These are phyloP conservation scores for Schrankia costaestrigalis DNA, from an alignment of 2,888 invertebrate genomes.

Conservation along the genomic window DNA sequence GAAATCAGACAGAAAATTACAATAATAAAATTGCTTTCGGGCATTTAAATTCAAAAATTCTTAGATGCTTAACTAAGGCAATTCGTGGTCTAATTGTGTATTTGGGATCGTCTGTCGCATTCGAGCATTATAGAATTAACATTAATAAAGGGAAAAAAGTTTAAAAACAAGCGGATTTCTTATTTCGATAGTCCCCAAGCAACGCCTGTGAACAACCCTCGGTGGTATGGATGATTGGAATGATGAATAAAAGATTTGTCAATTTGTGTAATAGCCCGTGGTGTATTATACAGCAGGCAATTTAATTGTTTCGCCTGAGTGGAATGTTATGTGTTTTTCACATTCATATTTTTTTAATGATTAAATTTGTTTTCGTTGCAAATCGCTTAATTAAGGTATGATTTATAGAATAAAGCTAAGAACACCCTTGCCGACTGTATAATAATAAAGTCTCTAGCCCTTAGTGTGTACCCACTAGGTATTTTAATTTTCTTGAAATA, in stretches of 20 bases:
- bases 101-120: constrained; percentile 34
- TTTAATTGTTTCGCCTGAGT: constrained; percentile 42
- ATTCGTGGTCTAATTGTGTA: constrained; percentile 56
- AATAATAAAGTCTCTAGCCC: too few relatives aligned
- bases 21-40: background rate
- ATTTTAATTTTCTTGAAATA: too few relatives aligned
- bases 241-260: constrained; percentile 76
- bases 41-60: constrained; percentile 17
- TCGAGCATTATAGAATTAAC: constrained; percentile 21
- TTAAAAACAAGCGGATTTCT: constrained; percentile 40
- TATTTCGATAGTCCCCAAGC: constrained; percentile 59
- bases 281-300: constrained; percentile 67
- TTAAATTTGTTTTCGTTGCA: background rate
- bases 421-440: too few relatives aligned
- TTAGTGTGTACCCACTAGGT: too few relatives aligned
- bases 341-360: background rate
- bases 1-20: constrained; percentile 6
- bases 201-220: constrained; percentile 66
- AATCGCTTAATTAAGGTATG: background rate
- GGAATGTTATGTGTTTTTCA: background rate
- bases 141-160: constrained; percentile 30
- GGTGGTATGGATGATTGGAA: constrained; percentile 69
- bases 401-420: too few relatives aligned
- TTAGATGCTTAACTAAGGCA: constrained; percentile 71
- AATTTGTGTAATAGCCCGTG: constrained; percentile 70